Base-by-base conservation (phyloP, 37 sponge, comb jelly and placozoan species). In the Agelas oroides region DNA sequence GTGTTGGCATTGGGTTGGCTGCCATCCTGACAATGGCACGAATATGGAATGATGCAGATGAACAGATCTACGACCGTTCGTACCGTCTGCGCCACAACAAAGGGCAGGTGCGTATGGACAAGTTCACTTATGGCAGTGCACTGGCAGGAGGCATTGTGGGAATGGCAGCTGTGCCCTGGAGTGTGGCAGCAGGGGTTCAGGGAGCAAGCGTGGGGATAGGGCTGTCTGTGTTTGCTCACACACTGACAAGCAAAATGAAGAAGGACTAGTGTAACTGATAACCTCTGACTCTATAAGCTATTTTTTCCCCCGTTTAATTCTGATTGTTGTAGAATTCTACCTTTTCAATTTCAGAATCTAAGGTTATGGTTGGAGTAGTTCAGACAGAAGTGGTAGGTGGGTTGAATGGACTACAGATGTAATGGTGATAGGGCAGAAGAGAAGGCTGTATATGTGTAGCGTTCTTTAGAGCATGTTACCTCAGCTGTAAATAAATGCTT, bases 1-100 rank as follows among this genome's bases (percentile, higher is more conserved):
- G 70, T 32, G 23, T 56, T 56, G 89, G 84, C 8, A 70, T 78
- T 20, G 57, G 39, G 6, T 62, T 79, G n/a, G 67, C 32, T 40
- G 80, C 80, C 13, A 27, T 73, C 15, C 54, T 34, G 59, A 90
- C 90, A 0, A 20, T 31, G 3, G 16, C 30, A 14, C 19, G 64
- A 23, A 71, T 57, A 14, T 39, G 80, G 53, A 56, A 78, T 20
- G 32, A 78, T 24, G 37, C 80, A 23, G 81, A 90, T 16, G 82
- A 82, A 1, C 89, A 89, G 52, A 70, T 89, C 33, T 90, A 30
- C 33, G 91, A 90, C 34, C 69, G 91, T 13, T 75, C 77, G 2
- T 90, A 90, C 37, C 80, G 91, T 1, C 75, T 90, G 16, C 73
- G 91, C 18, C 56, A 85, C 77, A 90, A 90, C 53, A 80, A 75